These are phyloP conservation scores for Steinernema feltiae DNA, from an alignment of 1,140 invertebrate species.

Conservation along the genomic window DNA sequence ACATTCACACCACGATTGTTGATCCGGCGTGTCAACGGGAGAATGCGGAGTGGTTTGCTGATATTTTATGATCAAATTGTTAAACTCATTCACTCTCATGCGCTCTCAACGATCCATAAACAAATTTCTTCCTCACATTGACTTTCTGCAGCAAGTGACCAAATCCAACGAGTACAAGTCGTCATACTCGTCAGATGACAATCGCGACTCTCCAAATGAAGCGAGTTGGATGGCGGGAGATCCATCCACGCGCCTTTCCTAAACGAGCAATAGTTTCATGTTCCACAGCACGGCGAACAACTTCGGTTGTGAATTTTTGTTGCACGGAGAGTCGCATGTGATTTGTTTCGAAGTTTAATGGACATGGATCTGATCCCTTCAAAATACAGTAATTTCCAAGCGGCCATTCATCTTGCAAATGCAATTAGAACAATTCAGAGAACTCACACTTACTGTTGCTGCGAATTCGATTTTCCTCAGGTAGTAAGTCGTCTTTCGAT, in stretches of 20 bases:
- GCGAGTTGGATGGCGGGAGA: background rate
- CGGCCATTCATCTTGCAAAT: background rate
- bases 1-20: constrained; percentile 39
- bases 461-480: background rate
- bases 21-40: constrained; percentile 48
- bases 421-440: background rate
- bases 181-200: background rate
- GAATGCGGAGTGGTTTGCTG: constrained; percentile 39
- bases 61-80: constrained; percentile 22
- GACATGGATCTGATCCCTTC: background rate
- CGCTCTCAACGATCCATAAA: background rate
- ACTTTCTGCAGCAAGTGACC: background rate
- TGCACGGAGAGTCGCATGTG: background rate
- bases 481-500: background rate
- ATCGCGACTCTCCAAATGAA: background rate
- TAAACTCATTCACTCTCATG: background rate
- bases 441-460: background rate
- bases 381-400: background rate
- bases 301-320: background rate
- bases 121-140: background rate
- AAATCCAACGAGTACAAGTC: background rate
- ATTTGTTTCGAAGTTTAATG: background rate
- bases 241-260: background rate
- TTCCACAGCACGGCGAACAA: background rate
- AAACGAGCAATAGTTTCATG: background rate